A percentile compares a stretch with the other conserved stretches of the same genome.
These are phyloP conservation scores for Drosophila truncata DNA, from an alignment of 1,140 invertebrate genomes.

Conservation along the genomic window DNA sequence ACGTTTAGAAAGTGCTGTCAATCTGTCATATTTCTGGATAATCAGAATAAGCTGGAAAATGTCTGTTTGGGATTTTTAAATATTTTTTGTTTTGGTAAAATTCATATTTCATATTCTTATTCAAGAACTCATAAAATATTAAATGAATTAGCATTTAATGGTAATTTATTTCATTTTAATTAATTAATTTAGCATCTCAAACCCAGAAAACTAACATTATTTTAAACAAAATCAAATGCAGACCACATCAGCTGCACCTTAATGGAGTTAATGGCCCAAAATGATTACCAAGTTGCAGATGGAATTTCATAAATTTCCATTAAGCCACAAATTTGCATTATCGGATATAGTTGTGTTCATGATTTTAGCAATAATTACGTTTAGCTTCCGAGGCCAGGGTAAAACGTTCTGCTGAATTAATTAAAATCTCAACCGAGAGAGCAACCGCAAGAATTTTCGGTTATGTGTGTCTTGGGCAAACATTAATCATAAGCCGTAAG, in stretches of 20 bases:
- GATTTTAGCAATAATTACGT: constrained; percentile 29
- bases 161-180: background rate
- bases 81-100: background rate
- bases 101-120: no score
- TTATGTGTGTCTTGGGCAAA: constrained; percentile 19
- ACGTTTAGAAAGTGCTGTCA: background rate
- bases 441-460: constrained; percentile 3
- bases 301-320: constrained; percentile 44
- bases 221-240: background rate
- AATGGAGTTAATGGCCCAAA: constrained; percentile 20
- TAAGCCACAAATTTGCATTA: constrained; percentile 31
- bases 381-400: constrained; percentile 1
- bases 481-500: constrained; percentile 48
- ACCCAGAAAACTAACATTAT: no score
- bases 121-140: background rate
- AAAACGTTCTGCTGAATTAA: constrained; percentile 30
- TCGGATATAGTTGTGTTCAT: background rate
- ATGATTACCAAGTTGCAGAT: constrained; percentile 10
- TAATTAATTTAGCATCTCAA: background rate
- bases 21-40: background rate
- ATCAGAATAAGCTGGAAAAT: background rate
- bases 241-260: constrained; percentile 9
- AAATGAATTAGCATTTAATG: background rate
- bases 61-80: background rate
- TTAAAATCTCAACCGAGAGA: constrained; percentile 28